Base-by-base conservation (phyloP, 92 coral and sea anemone species). In the Epizoanthus scotinus region DNA sequence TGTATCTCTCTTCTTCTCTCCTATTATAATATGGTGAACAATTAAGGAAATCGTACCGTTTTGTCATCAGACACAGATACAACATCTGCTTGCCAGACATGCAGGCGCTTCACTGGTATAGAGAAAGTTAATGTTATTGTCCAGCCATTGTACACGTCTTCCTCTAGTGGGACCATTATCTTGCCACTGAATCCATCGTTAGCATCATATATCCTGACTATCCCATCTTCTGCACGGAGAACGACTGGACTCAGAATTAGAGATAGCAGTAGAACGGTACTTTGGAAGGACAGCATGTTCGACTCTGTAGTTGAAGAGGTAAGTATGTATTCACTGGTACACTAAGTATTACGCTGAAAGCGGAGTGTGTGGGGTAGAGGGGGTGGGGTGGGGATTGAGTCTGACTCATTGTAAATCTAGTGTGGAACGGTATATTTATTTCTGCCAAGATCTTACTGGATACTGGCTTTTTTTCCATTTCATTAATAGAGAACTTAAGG, bases 91-190 rank as follows among this genome's bases (percentile, higher is more conserved):
- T 68, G 25, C 73, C 73, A 68, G 24, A 42, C 21, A 10, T 40
- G 56, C 27, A 68, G 29, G 18, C 73, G 53, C 8, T 68, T 68
- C 31, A 42, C 73, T 40, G 73, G 73, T 42, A 40, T 68, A 12
- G 73, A 68, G 53, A 68, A 68, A 17, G 73, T 15, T 22, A 68
- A 40, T 28, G 73, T 68, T 56, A 68, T 68, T 40, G 73, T 40
- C 73, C 73, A 68, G 12, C 73, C 73, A 38, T 68, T 56, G 2
- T 21, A 19, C 15, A 68, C 73, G 8, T 68, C 55, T 19, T 29
- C 73, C 73, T 40, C 42, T 12, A 68, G 55, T 21, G 20, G 40
- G 52, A 68, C 55, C 29, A 14, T 38, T 7, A 68, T 22, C 21
- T 53, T 68, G n/a, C 73, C 73, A 9, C 55, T 53, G 31, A 68